These are phyloP conservation scores for Sinhomidia bicolor DNA, from an alignment of 2,888 invertebrate species.

Conservation along the genomic window DNA sequence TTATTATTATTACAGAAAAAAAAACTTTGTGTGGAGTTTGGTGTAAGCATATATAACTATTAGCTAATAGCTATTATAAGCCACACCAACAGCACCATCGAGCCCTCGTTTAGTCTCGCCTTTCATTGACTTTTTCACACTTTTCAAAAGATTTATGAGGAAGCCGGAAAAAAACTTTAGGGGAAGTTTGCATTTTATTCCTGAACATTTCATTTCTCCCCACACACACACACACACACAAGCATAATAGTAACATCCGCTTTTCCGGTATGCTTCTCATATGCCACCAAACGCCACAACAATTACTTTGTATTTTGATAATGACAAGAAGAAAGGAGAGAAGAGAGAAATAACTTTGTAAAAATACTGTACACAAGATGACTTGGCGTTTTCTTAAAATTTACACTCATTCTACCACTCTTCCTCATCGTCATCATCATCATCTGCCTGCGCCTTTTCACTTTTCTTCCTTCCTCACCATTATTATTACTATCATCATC, in stretches of 20 bases:
- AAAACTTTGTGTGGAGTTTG: background rate
- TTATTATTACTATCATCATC: background rate
- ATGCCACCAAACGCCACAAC: slow-evolving; percentile 34
- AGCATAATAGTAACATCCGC: slow-evolving; percentile 17
- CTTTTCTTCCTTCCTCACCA: background rate
- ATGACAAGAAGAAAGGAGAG: too few species aligned
- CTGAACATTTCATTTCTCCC: slow-evolving; percentile 11
- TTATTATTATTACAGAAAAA: background rate
- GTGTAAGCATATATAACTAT: background rate
- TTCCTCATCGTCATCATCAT: too few species aligned
- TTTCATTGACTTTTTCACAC: slow-evolving; percentile 52
- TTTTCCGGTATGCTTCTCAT: slow-evolving; percentile 39
- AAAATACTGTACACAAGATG: slow-evolving; percentile 9
- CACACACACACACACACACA: background rate
- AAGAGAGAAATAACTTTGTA: background rate
- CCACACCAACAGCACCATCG: too few species aligned
- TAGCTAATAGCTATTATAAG: too few species aligned
- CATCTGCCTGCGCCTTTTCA: background rate
- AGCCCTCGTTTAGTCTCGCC: slow-evolving; percentile 37
- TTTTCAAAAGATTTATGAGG: slow-evolving; percentile 59
- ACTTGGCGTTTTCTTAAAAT: slow-evolving; percentile 48
- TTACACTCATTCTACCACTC: background rate
- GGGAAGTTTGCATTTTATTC: slow-evolving; percentile 62
- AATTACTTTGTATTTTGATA: background rate
- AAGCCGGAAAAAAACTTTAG: slow-evolving; percentile 29